Evolutionary conservation across 2,113 vertebrate species (phyloP), one percentile per base, ranked within the genome.

Genomic region (Micromys minutus): DNA sequence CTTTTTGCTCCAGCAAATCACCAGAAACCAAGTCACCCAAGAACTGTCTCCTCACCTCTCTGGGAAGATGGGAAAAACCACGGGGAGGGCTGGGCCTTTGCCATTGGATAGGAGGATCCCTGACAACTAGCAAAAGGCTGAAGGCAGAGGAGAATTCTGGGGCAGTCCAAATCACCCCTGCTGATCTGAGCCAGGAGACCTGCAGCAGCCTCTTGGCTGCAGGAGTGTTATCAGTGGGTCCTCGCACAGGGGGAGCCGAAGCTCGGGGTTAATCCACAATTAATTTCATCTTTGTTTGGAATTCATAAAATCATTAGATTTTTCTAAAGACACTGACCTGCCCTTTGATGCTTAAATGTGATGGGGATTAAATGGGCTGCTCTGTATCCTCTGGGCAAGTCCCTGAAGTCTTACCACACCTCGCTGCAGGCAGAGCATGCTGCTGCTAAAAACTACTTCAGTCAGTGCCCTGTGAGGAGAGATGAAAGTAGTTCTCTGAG

Each of bases 231-330:
- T 65, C 26, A 79, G 91, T 63, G 77, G 3, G 85, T 85, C 0
- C 1, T 87, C 89, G 63, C 59, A 79, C 71, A 65, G 69, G 29
- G 81, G 55, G 75, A 63, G 42, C 65, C 1, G 57, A 86, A 84
- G 90, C 47, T 61, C 86, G 71, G 42, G 94, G 81, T 74, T 86
- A 94, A 96, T 86, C 96, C 77, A 91, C 93, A 94, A 79, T 94
- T 96, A 94, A 95, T 94, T 93, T 95, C 39, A 34, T 94, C 81
- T 96, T 96, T 96, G 92, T 95, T 96, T 94, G 88, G 76, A 96
- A 96, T 90, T 95, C 89, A 87, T 57, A 76, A 95, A 96, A 95
- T 94, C 90, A 96, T 96, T 96, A 90, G 96, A 93, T 96, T 95
- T 95, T 97, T 94, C 87, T 76, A 76, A 87, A 57, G 65, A 90